Evolutionary conservation across 1,140 invertebrate genomes (phyloP), one percentile per base, ranked within the genome.

Genomic region (Pectinophora gossypiella): DNA sequence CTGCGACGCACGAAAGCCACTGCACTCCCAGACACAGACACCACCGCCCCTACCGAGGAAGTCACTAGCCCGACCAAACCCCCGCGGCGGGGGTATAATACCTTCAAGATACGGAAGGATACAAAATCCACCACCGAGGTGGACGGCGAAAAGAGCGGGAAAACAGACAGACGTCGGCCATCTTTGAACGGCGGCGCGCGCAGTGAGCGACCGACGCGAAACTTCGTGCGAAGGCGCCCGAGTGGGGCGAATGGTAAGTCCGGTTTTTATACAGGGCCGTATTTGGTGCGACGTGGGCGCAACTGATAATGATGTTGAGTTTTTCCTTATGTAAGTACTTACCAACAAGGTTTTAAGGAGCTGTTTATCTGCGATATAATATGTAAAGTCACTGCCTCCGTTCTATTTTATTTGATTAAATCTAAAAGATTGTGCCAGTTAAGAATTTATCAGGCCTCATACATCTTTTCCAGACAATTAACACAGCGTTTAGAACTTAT

Each of bases 161-260:
- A n/a, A 42, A 61, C 51, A 32, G 65, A 59, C 60, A n/a, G n/a
- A 27, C 57, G 62, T 35, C 64, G 58, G 58, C 66, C 78, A 71
- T 73, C 73, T 61, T 71, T 59, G 51, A 73, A 49, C 51, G 57
- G 54, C 48, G 61, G 71, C 64, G 54, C 66, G 57, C 72, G 72
- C 42, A 78, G 52, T 79, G 82, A 80, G 62, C 67, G 68, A 52
- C 72, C 72, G 45, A 62, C 42, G 20, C 69, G 79, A 54, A 71
- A 66, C 59, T 83, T 81, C 61, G 58, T 69, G 54, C 72, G 79
- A 21, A 60, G 78, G 35, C 53, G 70, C 48, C 61, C 58, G 64
- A 76, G 77, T 61, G 79, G 78, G 78, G 76, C 76, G 53, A 80
- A 72, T 62, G 61, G 82, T 85, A 63, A 85, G 82, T 85, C 73